Evolutionary conservation across 2,113 vertebrate species (phyloP).

Genomic region (Rhizomys pruinosus): DNA sequence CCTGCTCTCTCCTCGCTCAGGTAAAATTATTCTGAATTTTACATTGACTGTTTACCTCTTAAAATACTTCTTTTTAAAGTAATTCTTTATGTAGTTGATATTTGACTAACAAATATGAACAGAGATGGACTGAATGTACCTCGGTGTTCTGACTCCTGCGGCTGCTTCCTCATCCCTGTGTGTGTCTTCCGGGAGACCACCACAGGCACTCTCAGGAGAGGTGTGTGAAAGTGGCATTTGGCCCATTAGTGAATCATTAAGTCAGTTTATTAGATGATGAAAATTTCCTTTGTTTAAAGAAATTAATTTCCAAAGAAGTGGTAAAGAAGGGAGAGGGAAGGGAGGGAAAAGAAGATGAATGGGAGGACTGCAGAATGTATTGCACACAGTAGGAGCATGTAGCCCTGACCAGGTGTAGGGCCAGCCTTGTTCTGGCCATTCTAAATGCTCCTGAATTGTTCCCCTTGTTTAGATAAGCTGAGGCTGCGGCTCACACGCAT

Average conservation of each 20-base stretch:
- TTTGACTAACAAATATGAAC: background rate
- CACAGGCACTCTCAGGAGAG: no score
- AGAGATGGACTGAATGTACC: fast-evolving
- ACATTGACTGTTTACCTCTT: background rate
- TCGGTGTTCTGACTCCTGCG: background rate
- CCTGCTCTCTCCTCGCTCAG: background rate
- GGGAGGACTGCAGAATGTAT: fast-evolving
- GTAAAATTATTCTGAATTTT: background rate
- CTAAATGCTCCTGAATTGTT: no score
- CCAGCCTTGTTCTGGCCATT: no score
- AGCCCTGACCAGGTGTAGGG: no score
- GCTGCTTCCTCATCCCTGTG: fast-evolving
- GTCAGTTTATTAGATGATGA: background rate
- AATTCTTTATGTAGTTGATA: no score
- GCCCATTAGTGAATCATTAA: background rate
- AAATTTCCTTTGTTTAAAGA: background rate
- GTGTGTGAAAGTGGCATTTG: background rate
- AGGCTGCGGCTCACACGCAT: fast-evolving
- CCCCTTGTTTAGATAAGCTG: background rate
- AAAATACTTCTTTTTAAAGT: background rate
- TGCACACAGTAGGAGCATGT: background rate
- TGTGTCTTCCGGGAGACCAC: no score
- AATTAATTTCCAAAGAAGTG: background rate
- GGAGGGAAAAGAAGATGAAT: background rate
- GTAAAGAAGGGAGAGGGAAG: background rate